These are phyloP conservation scores for Platycercus adscitus DNA, from an alignment of 2,113 vertebrate genomes.

Conservation along the genomic window DNA sequence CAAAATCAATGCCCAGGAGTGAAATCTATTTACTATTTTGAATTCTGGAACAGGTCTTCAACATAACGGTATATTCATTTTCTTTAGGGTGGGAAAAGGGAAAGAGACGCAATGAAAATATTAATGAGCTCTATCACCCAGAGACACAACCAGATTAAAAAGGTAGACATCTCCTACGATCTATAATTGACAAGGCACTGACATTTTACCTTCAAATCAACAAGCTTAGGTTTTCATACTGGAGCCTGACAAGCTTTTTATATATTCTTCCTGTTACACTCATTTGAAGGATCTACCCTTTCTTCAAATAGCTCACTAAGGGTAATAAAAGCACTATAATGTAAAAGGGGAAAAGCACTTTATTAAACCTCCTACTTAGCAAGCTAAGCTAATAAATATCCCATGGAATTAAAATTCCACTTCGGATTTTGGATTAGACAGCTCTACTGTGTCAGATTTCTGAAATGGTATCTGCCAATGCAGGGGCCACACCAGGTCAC, in stretches of 20 bases:
- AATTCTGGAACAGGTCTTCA: not conserved
- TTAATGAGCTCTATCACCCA: not conserved
- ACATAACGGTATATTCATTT: not conserved
- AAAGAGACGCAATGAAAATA: not conserved
- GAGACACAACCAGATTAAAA: not conserved
- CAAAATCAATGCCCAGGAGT: not conserved
- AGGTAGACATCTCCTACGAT: not conserved
- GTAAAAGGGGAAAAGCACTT: not conserved
- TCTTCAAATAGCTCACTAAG: not conserved
- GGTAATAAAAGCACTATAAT: not conserved
- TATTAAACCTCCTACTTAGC: not conserved
- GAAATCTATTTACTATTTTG: not conserved
- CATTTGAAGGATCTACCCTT: not conserved
- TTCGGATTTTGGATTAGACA: not conserved
- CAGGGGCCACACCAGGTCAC: not conserved
- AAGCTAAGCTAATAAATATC: not conserved
- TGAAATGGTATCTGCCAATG: not conserved
- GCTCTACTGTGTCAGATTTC: not conserved
- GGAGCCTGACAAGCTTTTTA: not conserved
- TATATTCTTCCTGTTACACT: not conserved
- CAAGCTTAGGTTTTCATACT: not conserved
- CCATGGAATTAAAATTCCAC: rapidly evolving
- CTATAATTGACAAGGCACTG: not conserved
- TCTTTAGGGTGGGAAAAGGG: not conserved
- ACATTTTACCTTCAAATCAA: constrained; percentile 20